These are phyloP conservation scores for Polyergus mexicanus DNA, from an alignment of 1,140 invertebrate genomes.

Conservation along the genomic window DNA sequence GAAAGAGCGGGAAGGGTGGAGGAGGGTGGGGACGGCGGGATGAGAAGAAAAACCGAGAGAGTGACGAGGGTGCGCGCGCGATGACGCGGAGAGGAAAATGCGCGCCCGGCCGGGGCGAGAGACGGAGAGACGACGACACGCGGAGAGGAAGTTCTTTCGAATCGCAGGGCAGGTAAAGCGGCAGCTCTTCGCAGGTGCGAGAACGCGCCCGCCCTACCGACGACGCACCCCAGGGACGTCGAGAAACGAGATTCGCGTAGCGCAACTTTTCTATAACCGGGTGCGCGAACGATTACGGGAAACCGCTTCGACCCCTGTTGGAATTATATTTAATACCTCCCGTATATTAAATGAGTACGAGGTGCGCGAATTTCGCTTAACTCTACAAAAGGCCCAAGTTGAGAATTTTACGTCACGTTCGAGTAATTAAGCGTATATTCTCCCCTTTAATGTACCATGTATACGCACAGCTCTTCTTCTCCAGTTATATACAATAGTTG, in stretches of 20 bases:
- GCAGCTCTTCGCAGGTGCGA: conserved; percentile 67
- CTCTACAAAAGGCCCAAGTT: background rate
- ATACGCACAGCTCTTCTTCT: background rate
- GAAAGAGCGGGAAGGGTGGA: background rate
- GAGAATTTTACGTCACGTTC: background rate
- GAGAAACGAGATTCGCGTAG: conserved; percentile 37
- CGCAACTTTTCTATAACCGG: conserved; percentile 14
- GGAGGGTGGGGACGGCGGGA: background rate
- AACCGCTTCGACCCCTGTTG: background rate
- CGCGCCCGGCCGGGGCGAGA: conserved; percentile 38
- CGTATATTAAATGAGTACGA: too few species aligned
- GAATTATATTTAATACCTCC: too few species aligned
- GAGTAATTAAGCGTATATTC: background rate
- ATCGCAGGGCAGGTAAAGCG: conserved; percentile 65
- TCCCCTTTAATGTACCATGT: too few species aligned
- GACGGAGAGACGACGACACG: conserved; percentile 28
- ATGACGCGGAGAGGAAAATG: conserved; percentile 23
- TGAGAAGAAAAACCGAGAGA: conserved; percentile 56
- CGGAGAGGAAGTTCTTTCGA: conserved; percentile 73
- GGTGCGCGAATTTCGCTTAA: conserved; percentile 6
- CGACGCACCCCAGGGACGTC: conserved; percentile 7
- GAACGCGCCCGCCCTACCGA: conserved; percentile 62
- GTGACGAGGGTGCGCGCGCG: conserved; percentile 34
- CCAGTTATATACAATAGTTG: background rate
- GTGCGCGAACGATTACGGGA: background rate